Conservation (phyloP, 2,797 vertebrate genomes). For the Acipenser transmontanus region DNA sequence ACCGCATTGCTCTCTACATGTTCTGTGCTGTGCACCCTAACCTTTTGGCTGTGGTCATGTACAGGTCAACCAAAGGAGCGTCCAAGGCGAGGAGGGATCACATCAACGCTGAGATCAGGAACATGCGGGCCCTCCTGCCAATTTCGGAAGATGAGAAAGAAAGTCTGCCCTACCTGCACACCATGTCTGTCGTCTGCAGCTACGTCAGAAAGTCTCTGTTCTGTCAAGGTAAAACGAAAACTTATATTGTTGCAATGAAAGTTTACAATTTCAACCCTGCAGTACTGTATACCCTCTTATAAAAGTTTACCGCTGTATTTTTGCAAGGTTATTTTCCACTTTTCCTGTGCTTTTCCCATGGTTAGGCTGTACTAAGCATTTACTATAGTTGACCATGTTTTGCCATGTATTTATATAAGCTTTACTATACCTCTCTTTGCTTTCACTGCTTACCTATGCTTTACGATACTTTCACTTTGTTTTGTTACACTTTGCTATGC, state of each 20-base stretch:
- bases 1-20: not conserved
- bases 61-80: slow-evolving; percentile 81
- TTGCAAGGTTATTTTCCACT: not conserved
- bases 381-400: no score
- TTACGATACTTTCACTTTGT: no score
- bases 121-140: slow-evolving; percentile 69
- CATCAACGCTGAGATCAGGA: slow-evolving; percentile 75
- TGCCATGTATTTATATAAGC: no score
- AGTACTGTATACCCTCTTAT: not conserved
- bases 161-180: slow-evolving; percentile 77
- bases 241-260: not conserved
- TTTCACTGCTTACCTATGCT: no score
- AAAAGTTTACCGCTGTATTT: not conserved
- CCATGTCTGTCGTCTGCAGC: slow-evolving; percentile 74
- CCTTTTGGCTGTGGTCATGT: slow-evolving; percentile 36
- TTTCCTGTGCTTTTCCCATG: no score
- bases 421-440: no score
- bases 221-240: slow-evolving; percentile 38
- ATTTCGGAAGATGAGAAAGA: slow-evolving; percentile 59
- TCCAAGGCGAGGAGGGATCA: slow-evolving; percentile 80
- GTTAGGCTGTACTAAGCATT: no score
- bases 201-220: slow-evolving; percentile 58
- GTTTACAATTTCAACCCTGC: not conserved
- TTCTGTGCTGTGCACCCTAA: slow-evolving; percentile 31
- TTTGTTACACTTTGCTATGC: no score